Percentiles rank a stretch among this genome's conserved stretches.
Evolutionary conservation across 1,140 invertebrate species (phyloP).

Genomic region (Daktulosphaira vitifoliae): DNA sequence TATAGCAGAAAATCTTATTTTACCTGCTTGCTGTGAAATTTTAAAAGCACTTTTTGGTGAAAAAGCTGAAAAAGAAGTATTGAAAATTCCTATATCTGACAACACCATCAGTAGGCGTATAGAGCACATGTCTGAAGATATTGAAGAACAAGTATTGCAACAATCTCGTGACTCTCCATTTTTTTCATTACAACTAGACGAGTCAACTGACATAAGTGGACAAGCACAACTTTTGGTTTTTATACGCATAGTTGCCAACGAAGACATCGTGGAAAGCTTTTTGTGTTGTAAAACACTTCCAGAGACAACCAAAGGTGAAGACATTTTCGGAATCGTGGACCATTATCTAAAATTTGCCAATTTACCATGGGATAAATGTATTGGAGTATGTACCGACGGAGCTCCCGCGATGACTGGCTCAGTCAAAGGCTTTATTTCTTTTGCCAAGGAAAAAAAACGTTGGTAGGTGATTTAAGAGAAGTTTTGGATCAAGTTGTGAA

Average conservation of each 20-base stretch:
- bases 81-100: too few relatives aligned
- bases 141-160: too few relatives aligned
- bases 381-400: neutral
- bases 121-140: too few relatives aligned
- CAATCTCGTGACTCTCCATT: too few relatives aligned
- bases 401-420: too few relatives aligned
- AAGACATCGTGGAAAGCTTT: slow-evolving; percentile 1
- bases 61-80: neutral
- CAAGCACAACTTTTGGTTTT: neutral
- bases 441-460: neutral
- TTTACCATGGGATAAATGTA: too few relatives aligned
- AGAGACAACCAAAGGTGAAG: neutral
- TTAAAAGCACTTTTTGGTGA: neutral
- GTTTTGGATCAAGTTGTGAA: slow-evolving; percentile 5
- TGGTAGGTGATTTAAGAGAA: too few relatives aligned
- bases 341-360: neutral
- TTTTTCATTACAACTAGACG: neutral
- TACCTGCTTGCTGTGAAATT: too few relatives aligned
- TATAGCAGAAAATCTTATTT: neutral
- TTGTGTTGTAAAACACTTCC: slow-evolving; percentile 3
- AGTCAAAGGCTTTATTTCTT: neutral
- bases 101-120: too few relatives aligned
- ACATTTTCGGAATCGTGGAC: neutral
- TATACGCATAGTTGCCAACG: neutral
- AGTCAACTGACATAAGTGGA: neutral